Evolutionary conservation across 2,797 vertebrate species (phyloP).

Genomic region (Schizopygopsis pylzovi): DNA sequence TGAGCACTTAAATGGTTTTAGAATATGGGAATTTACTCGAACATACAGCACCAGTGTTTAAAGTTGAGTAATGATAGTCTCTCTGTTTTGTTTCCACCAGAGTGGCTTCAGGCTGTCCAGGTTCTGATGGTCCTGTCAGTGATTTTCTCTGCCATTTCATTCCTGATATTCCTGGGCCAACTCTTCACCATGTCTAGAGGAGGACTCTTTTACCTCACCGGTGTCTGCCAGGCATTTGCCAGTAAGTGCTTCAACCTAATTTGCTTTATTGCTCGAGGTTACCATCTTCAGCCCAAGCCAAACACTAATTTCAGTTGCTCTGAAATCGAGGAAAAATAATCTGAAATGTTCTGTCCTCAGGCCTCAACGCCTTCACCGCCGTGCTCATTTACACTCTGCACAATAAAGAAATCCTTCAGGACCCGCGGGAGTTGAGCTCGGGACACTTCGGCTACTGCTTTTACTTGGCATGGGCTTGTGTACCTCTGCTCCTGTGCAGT

Average conservation of each 20-base stretch:
- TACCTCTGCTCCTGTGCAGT: slow-evolving; percentile 84
- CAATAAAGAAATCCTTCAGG: slow-evolving; percentile 78
- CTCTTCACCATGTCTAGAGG: slow-evolving; percentile 84
- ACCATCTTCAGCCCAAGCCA: not conserved
- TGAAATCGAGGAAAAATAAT: not conserved
- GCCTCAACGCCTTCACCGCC: slow-evolving; percentile 81
- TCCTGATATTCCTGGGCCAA: slow-evolving; percentile 87
- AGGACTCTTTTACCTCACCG: slow-evolving; percentile 89
- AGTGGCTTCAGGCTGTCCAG: slow-evolving; percentile 88
- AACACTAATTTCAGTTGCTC: not conserved
- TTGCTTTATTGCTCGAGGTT: not conserved
- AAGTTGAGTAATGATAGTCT: not conserved
- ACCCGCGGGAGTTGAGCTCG: slow-evolving; percentile 64
- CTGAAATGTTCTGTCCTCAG: slow-evolving; percentile 67
- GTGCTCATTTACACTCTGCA: slow-evolving; percentile 87
- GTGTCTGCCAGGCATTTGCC: slow-evolving; percentile 86
- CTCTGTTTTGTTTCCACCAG: slow-evolving; percentile 61
- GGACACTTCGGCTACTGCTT: slow-evolving; percentile 89
- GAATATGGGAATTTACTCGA: not conserved
- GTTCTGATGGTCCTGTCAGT: slow-evolving; percentile 87
- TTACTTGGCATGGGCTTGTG: slow-evolving; percentile 85
- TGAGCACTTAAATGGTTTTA: not conserved
- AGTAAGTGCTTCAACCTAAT: slow-evolving; percentile 68
- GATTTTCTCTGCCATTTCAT: slow-evolving; percentile 85
- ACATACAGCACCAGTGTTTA: not conserved